phyloP scores from a whole-genome alignment of 1,140 invertebrate genomes.

The Phymorhynchus buccinoides region DNA sequence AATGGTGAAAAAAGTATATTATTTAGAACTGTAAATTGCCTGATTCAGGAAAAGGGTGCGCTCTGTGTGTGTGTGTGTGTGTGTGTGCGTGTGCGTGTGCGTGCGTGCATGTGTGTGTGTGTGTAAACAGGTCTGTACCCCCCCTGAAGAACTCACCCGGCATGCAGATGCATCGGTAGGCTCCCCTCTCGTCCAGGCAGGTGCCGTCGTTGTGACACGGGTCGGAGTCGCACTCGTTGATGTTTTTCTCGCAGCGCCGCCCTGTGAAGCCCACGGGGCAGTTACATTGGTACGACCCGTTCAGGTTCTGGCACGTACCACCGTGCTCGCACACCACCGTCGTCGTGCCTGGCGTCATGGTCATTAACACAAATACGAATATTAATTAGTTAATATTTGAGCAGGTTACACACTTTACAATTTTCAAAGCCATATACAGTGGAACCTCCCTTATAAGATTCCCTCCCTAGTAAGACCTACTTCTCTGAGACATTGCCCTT shows the following conservation, averaged over 20 bases:
- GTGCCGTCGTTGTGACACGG: conserved; percentile 93
- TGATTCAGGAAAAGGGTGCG: too few species aligned
- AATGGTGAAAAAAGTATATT: too few species aligned
- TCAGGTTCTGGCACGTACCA: conserved; percentile 67
- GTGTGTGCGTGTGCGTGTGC: background rate
- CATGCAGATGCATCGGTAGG: conserved; percentile 97
- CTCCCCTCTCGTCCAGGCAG: conserved; percentile 90
- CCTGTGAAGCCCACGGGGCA: conserved; percentile 90
- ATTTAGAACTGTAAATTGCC: too few species aligned
- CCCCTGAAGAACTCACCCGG: conserved; percentile 88
- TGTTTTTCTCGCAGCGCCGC: conserved; percentile 89
- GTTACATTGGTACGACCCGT: conserved; percentile 83
- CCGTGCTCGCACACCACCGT: conserved; percentile 65
- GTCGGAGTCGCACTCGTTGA: conserved; percentile 79
- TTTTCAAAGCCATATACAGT: too few species aligned
- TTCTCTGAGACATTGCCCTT: too few species aligned
- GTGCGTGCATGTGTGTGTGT: background rate
- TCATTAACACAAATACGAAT: too few species aligned
- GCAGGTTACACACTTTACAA: too few species aligned
- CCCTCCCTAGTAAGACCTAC: too few species aligned
- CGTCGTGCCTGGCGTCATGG: background rate
- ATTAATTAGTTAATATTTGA: too few species aligned
- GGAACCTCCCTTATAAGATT: too few species aligned
- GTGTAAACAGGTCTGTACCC: background rate
- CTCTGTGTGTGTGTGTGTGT: conserved; percentile 8